Base-by-base conservation (phyloP, 1,140 invertebrate genomes). In the Drosophila subobscura region DNA sequence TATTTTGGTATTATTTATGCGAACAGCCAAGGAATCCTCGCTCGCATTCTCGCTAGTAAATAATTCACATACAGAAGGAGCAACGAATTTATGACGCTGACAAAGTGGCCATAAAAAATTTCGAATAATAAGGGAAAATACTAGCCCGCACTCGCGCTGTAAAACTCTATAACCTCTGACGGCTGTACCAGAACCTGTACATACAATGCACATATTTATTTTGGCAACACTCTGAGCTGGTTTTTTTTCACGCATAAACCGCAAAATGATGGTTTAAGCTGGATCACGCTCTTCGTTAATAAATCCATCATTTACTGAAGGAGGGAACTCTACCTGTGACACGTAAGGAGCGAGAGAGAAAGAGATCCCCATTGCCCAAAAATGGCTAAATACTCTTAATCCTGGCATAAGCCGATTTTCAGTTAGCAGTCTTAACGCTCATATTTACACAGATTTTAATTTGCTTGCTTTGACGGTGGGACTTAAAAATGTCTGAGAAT, bases 81-180 rank as follows among this genome's bases (percentile, higher is more conserved):
- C 55, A 75, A 56, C 66, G 50, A 86, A 86, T 86, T 86, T 86
- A 86, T 88, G 81, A 86, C 78, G 81, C 83, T 86, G 81, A 86
- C 81, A 86, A 86, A 86, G 81, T 86, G 85, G 77, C 81, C 83
- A 85, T 86, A 86, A 86, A 86, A 75, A 86, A 86, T 88, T 78
- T 78, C 64, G 71, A 78, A 77, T 77, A 78, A 68, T 75, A 78
- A 79, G 47, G 55, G 72, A 68, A 67, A 70, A 68, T 49, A 44
- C 64, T 56, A 14, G 10, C 44, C 23, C 20, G 20, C 44, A 44
- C 20, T 41, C 50, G 55, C 49, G 57, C 49, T 40, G 52, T 41
- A 23, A 50, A 52, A 60, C 23, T 29, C 54, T 12, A 33, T 58
- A 72, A 58, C 45, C 46, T 4, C 33, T 4, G 4, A 37, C 29